Percentiles rank a stretch among this genome's conserved stretches.
phyloP scores from a whole-genome alignment of 2,113 vertebrate species.

The Paraplagusia blochii region DNA sequence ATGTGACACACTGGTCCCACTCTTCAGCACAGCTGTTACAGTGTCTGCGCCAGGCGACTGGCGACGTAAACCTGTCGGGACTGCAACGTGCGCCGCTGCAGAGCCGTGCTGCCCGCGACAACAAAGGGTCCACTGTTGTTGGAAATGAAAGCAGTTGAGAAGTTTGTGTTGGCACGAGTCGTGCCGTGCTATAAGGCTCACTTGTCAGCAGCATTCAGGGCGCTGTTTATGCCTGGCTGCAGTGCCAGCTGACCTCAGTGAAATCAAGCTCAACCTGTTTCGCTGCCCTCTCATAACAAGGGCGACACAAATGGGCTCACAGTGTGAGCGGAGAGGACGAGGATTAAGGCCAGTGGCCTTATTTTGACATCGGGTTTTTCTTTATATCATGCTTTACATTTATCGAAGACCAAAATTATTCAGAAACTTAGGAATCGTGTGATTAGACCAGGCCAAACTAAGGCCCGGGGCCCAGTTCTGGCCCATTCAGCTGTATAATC shows the following conservation, averaged over 20 bases:
- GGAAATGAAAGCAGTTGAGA: constrained; percentile 55
- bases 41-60: constrained; percentile 49
- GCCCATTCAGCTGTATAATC: too few species aligned
- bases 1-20: constrained; percentile 47
- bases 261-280: constrained; percentile 71
- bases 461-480: too few species aligned
- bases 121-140: constrained; percentile 72
- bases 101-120: constrained; percentile 37
- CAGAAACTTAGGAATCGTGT: too few species aligned
- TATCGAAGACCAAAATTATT: too few species aligned
- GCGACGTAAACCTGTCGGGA: constrained; percentile 41
- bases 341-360: too few species aligned
- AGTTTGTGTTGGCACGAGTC: constrained; percentile 50
- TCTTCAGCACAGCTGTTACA: constrained; percentile 46
- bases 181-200: constrained; percentile 57
- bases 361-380: constrained; percentile 4
- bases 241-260: constrained; percentile 57
- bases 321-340: constrained; percentile 7
- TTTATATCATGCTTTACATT: neutral
- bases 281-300: constrained; percentile 31
- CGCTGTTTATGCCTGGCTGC: constrained; percentile 50
- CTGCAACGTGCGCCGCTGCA: constrained; percentile 25
- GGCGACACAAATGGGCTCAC: constrained; percentile 30
- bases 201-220: constrained; percentile 58
- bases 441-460: too few species aligned